Evolutionary conservation across 2,888 invertebrate species (phyloP).

Genomic region (Sarcophaga caerulescens): DNA sequence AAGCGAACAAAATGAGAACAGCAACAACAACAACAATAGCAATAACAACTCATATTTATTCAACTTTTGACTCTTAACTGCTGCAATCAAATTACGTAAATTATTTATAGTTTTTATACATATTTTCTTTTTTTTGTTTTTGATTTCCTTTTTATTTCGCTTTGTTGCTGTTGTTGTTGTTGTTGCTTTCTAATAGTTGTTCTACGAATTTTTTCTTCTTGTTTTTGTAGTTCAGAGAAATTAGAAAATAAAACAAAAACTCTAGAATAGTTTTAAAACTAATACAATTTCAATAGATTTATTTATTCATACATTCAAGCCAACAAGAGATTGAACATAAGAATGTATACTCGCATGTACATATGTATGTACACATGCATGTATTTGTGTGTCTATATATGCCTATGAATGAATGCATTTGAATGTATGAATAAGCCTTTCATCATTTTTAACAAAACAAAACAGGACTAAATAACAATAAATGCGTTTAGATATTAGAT

Average conservation of each 20-base stretch:
- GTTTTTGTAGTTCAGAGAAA: constrained; percentile 54
- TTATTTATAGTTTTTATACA: constrained; percentile 56
- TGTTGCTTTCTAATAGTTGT: constrained; percentile 61
- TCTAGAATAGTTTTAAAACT: constrained; percentile 56
- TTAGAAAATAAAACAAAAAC: constrained; percentile 28
- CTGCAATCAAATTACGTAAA: constrained; percentile 68
- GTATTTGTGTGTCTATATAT: background rate
- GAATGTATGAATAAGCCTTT: constrained; percentile 44
- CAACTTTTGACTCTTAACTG: constrained; percentile 67
- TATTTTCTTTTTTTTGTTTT: background rate
- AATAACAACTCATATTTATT: constrained; percentile 57
- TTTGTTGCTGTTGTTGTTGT: background rate
- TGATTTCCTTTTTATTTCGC: constrained; percentile 9
- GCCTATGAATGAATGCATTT: constrained; percentile 8
- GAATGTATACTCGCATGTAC: background rate
- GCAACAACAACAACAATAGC: too few relatives aligned
- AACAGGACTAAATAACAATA: constrained; percentile 56
- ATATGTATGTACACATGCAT: too few relatives aligned
- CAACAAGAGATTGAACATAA: background rate
- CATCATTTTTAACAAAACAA: constrained; percentile 40
- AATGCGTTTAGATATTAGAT: constrained; percentile 39
- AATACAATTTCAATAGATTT: constrained; percentile 60
- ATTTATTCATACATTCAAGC: constrained; percentile 27
- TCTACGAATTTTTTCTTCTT: constrained; percentile 15
- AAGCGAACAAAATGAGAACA: constrained; percentile 66